Percentiles rank a stretch among this genome's conserved stretches.
Conservation (phyloP, 2,797 vertebrate genomes). For the Intellagama lesueurii region DNA sequence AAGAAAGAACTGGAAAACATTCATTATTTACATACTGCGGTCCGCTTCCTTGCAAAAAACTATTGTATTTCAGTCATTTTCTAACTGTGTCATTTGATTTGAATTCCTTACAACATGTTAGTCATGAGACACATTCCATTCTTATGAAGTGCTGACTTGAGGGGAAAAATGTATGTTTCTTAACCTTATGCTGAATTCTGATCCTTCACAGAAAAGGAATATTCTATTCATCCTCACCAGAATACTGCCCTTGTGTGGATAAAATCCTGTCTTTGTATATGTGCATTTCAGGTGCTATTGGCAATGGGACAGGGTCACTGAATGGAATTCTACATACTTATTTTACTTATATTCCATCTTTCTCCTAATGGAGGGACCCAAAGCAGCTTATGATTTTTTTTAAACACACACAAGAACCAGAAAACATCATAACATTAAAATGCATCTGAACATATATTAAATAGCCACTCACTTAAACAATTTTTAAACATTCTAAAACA, state of each 20-base stretch:
- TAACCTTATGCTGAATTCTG: slow-evolving; percentile 48
- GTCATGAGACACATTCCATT: slow-evolving; percentile 71
- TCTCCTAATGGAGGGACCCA: no score
- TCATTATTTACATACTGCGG: slow-evolving; percentile 47
- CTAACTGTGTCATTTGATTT: slow-evolving; percentile 62
- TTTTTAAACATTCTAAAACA: no score
- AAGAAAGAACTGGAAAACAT: slow-evolving; percentile 43
- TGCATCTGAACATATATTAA: no score
- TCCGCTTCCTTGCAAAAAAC: slow-evolving; percentile 63
- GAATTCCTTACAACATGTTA: slow-evolving; percentile 64
- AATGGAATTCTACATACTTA: background rate
- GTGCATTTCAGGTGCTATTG: slow-evolving; percentile 24
- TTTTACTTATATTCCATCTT: no score
- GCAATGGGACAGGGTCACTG: background rate
- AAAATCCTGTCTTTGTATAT: background rate
- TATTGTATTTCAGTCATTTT: slow-evolving; percentile 59
- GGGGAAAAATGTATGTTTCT: slow-evolving; percentile 60
- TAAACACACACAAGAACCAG: no score
- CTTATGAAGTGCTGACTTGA: slow-evolving; percentile 70
- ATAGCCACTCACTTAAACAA: no score
- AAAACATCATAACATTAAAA: no score
- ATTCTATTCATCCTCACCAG: background rate
- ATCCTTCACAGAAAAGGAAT: slow-evolving; percentile 55
- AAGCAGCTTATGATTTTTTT: no score
- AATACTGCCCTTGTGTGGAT: slow-evolving; percentile 28